Conservation (phyloP, 37 sponge, comb jelly and placozoan genomes). For the Theonella swinhoei region DNA sequence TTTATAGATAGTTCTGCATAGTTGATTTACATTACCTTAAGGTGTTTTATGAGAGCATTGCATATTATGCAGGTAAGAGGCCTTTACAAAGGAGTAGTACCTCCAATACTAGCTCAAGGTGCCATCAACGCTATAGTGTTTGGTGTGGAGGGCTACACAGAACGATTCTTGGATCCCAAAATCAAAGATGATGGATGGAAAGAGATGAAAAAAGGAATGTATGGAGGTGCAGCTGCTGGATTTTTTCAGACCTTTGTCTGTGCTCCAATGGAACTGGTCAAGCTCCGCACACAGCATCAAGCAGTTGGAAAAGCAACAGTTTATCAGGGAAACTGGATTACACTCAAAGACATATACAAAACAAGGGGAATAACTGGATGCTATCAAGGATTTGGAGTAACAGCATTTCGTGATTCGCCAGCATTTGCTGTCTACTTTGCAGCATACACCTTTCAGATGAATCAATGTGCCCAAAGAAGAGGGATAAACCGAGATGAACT, state of each 20-base stretch:
- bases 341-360: constrained; percentile 45
- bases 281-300: constrained; percentile 74
- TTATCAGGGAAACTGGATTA: constrained; percentile 69
- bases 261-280: constrained; percentile 81
- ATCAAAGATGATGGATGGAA: constrained; percentile 2
- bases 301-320: background rate
- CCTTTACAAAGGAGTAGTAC: constrained; percentile 87
- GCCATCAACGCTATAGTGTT: constrained; percentile 88
- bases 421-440: constrained; percentile 78
- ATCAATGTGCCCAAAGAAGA: background rate
- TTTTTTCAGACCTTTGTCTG: constrained; percentile 52
- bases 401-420: constrained; percentile 77
- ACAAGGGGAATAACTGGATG: constrained; percentile 66
- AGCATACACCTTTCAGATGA: constrained; percentile 37
- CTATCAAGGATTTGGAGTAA: constrained; percentile 64
- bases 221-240: constrained; percentile 78
- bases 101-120: constrained; percentile 79
- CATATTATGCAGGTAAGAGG: constrained; percentile 73
- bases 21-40: too few species aligned
- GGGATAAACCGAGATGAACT: constrained; percentile 25
- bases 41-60: too few species aligned
- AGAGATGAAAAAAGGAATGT: constrained; percentile 17
- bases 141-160: constrained; percentile 70
- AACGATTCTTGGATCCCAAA: constrained; percentile 41
- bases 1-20: too few species aligned